These are phyloP conservation scores for Ptilodon capucinus DNA, from an alignment of 2,888 invertebrate genomes.

Conservation along the genomic window DNA sequence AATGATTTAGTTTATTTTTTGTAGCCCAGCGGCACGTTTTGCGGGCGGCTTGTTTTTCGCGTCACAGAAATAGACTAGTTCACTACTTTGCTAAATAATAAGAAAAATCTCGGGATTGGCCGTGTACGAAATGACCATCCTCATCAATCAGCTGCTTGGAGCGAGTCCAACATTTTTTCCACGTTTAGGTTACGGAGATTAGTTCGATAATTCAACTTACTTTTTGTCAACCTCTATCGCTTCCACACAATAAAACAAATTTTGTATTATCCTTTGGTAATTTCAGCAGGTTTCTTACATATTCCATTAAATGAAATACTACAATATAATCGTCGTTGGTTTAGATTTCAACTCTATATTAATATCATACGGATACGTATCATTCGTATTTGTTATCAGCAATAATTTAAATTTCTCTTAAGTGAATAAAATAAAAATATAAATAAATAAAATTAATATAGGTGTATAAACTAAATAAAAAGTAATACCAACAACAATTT, in stretches of 20 bases:
- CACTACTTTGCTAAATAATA: conserved; percentile 81
- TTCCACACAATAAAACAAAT: conserved; percentile 40
- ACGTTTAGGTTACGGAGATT: conserved; percentile 80
- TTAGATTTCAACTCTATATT: too few species aligned
- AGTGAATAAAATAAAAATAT: too few species aligned
- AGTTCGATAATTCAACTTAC: conserved; percentile 72
- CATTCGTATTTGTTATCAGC: too few species aligned
- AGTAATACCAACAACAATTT: too few species aligned
- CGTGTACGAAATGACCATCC: conserved; percentile 83
- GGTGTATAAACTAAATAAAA: too few species aligned
- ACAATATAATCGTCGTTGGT: too few species aligned
- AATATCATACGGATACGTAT: too few species aligned
- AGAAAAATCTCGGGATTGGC: conserved; percentile 81
- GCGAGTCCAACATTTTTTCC: conserved; percentile 79
- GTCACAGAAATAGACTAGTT: conserved; percentile 78
- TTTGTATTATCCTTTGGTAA: too few species aligned
- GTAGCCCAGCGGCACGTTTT: conserved; percentile 62
- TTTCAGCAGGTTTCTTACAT: too few species aligned
- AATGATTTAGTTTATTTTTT: conserved; percentile 46
- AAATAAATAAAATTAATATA: too few species aligned
- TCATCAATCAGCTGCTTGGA: conserved; percentile 83
- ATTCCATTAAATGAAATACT: too few species aligned
- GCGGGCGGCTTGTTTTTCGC: conserved; percentile 75
- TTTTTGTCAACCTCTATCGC: conserved; percentile 50
- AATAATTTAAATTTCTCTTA: too few species aligned